Conservation (phyloP, 2,888 invertebrate species). For the Hipparchia semele region DNA sequence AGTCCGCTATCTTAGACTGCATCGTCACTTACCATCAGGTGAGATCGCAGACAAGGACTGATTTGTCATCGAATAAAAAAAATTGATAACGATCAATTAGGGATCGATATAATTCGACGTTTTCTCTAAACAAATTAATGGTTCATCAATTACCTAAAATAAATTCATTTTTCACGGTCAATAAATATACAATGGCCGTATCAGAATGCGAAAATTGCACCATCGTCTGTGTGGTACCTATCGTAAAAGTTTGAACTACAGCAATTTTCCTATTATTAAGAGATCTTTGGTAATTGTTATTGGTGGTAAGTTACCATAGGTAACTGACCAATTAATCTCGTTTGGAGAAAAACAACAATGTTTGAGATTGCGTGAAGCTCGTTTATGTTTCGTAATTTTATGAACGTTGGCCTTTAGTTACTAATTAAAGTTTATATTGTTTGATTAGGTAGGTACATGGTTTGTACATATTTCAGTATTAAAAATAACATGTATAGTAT, state of each 20-base stretch:
- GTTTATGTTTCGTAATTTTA: too few species aligned
- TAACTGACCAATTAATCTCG: not conserved
- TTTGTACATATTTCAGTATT: too few species aligned
- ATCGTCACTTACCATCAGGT: too few species aligned
- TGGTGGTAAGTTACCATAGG: too few species aligned
- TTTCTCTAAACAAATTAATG: conserved; percentile 17
- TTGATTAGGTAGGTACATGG: too few species aligned
- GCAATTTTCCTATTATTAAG: conserved; percentile 7
- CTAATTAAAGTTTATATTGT: too few species aligned
- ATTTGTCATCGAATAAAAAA: too few species aligned
- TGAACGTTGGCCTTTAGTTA: not conserved
- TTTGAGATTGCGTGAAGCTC: not conserved
- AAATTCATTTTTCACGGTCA: conserved; percentile 25
- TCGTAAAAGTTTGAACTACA: conserved; percentile 13
- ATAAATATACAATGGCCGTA: conserved; percentile 16
- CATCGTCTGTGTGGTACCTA: conserved; percentile 12
- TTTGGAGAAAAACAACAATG: not conserved
- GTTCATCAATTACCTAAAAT: conserved; percentile 15
- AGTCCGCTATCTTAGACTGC: too few species aligned
- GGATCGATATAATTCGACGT: conserved; percentile 18
- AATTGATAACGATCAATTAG: conserved; percentile 14
- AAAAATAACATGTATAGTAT: too few species aligned
- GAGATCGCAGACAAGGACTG: too few species aligned
- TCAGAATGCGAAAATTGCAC: conserved; percentile 24
- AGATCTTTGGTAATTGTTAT: conserved; percentile 1